Evolutionary conservation across 2,797 vertebrate species (phyloP).

Genomic region (Chiroxiphia lanceolata): DNA sequence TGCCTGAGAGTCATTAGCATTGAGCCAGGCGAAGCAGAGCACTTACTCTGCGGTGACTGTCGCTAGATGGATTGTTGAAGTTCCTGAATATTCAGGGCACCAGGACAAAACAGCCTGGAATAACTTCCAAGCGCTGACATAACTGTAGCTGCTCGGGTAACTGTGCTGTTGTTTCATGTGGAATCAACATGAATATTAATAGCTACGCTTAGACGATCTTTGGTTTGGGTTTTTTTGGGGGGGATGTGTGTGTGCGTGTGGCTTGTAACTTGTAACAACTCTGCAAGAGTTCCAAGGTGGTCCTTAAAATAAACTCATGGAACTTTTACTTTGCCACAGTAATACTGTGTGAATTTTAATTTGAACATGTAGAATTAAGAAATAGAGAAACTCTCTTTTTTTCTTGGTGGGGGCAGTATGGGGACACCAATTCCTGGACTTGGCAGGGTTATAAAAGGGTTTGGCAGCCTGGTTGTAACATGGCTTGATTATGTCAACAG

Average conservation of each 20-base stretch:
- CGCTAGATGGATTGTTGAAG: neutral
- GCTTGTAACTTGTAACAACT: neutral
- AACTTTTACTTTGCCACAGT: neutral
- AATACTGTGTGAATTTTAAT: neutral
- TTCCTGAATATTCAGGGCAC: slow-evolving; percentile 31
- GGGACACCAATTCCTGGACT: neutral
- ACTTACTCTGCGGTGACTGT: neutral
- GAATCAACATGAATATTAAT: slow-evolving; percentile 26
- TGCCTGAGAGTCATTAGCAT: neutral
- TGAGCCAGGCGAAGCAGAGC: neutral
- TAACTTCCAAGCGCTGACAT: slow-evolving; percentile 39
- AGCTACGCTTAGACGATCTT: neutral
- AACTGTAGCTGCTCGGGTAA: slow-evolving; percentile 20
- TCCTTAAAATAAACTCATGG: slow-evolving; percentile 29
- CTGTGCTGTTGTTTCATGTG: slow-evolving; percentile 18
- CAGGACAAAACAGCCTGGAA: slow-evolving; percentile 38
- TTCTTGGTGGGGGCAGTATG: neutral
- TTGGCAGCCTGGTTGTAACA: slow-evolving; percentile 25
- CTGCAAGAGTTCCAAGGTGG: neutral
- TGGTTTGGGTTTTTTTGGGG: neutral
- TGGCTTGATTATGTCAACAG: slow-evolving; percentile 36
- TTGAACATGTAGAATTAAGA: neutral
- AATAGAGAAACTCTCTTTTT: neutral
- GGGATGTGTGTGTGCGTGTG: neutral
- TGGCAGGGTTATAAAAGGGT: slow-evolving; percentile 7